Conservation (phyloP, 2,888 invertebrate species). For the Blomia tropicalis region DNA sequence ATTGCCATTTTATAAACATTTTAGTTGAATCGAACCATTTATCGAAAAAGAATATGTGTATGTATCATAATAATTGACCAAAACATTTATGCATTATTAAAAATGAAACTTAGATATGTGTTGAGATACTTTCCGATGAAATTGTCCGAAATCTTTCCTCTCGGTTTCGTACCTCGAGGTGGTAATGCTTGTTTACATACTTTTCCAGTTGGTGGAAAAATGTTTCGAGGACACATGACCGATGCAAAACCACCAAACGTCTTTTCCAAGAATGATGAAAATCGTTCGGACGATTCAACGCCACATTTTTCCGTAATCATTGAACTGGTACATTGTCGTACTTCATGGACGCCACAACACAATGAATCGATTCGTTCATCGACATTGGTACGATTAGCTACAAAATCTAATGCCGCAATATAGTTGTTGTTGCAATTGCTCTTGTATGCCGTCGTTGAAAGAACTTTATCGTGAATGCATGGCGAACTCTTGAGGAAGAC, state of each 20-base stretch:
- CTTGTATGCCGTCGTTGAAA: conserved; percentile 20
- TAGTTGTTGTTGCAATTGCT: conserved; percentile 22
- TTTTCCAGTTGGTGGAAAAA: conserved; percentile 21
- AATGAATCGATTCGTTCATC: conserved; percentile 25
- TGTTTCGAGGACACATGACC: conserved; percentile 23
- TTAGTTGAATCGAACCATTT: no score
- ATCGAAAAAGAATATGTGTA: no score
- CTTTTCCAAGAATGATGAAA: conserved; percentile 21
- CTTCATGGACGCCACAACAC: conserved; percentile 23
- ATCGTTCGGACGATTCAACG: conserved; percentile 2
- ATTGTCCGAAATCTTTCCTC: conserved; percentile 24
- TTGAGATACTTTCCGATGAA: conserved; percentile 22
- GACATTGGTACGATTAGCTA: conserved; percentile 17
- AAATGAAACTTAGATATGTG: conserved; percentile 25
- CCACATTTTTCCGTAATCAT: conserved; percentile 23
- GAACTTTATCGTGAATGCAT: conserved; percentile 24
- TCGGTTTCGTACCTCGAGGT: conserved; percentile 15
- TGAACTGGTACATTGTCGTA: conserved; percentile 21
- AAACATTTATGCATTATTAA: conserved; percentile 15
- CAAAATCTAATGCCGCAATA: conserved; percentile 22
- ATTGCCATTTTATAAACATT: no score
- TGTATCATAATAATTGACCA: no score
- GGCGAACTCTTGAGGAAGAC: conserved; percentile 24
- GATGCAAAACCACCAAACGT: conserved; percentile 23
- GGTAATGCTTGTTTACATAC: conserved; percentile 19